A percentile compares a stretch with the other conserved stretches of the same genome.
Conservation (phyloP, 2,113 vertebrate species). For the Andinoacara biseriatus region DNA sequence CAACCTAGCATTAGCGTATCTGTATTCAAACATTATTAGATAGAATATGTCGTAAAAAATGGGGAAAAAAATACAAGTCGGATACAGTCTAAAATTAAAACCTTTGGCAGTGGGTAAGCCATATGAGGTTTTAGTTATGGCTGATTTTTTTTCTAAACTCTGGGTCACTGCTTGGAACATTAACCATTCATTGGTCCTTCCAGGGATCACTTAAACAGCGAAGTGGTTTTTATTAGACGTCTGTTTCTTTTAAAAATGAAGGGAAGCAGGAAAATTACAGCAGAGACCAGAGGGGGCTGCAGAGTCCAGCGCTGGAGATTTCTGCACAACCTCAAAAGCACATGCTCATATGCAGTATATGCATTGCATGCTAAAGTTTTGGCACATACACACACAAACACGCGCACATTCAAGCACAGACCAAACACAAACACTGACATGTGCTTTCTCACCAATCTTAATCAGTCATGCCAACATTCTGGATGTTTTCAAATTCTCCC, state of each 20-base stretch:
- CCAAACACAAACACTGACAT: constrained; percentile 25
- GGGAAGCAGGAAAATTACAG: constrained; percentile 40
- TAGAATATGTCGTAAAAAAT: constrained; percentile 7
- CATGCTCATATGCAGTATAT: constrained; percentile 7
- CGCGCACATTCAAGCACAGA: neutral
- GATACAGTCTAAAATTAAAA: constrained; percentile 31
- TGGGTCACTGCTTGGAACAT: constrained; percentile 62
- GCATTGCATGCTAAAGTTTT: constrained; percentile 45
- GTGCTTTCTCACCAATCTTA: constrained; percentile 34
- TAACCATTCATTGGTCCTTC: constrained; percentile 55
- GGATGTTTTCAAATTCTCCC: constrained; percentile 46
- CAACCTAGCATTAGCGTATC: constrained; percentile 4
- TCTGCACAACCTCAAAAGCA: constrained; percentile 18
- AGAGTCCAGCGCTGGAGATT: constrained; percentile 4
- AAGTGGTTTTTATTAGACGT: constrained; percentile 74
- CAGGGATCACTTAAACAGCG: constrained; percentile 60
- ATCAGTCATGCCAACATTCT: constrained; percentile 47
- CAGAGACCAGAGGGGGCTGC: constrained; percentile 47
- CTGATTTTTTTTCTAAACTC: constrained; percentile 30
- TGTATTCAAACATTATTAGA: constrained; percentile 22
- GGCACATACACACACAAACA: neutral
- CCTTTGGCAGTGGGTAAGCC: constrained; percentile 28
- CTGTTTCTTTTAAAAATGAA: constrained; percentile 50
- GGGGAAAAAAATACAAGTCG: constrained; percentile 48
- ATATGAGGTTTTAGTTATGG: constrained; percentile 52